A percentile compares a stretch with the other conserved stretches of the same genome.
These are phyloP conservation scores for Palythoa caribaeorum DNA, from an alignment of 92 coral and sea anemone genomes.

Conservation along the genomic window DNA sequence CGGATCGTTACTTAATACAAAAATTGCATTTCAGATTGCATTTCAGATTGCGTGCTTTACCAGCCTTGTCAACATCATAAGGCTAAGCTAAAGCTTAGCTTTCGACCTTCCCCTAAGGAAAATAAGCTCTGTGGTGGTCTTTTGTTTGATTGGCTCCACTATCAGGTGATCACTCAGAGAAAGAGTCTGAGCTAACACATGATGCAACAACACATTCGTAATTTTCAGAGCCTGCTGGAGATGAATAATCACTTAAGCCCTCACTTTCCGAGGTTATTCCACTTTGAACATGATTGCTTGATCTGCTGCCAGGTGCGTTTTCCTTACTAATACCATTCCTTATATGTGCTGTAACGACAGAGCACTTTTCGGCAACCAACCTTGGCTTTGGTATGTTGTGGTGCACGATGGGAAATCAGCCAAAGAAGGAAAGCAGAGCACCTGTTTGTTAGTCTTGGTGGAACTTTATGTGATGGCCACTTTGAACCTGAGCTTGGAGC, in stretches of 20 bases:
- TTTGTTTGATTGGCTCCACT: background rate
- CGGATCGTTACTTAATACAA: background rate
- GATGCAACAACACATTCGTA: background rate
- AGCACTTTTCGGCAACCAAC: no score
- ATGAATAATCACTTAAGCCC: background rate
- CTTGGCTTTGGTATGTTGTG: no score
- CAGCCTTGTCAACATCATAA: no score
- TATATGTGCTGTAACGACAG: no score
- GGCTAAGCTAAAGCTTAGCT: no score
- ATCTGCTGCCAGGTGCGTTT: background rate
- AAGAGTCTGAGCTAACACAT: background rate
- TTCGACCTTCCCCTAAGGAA: background rate
- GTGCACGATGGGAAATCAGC: no score
- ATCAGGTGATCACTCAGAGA: background rate
- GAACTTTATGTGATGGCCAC: background rate
- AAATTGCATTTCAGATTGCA: no score
- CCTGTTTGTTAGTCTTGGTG: slow-evolving; percentile 25
- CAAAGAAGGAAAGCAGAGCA: background rate
- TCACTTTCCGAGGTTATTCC: background rate
- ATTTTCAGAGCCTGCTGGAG: slow-evolving; percentile 1
- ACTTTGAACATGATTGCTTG: background rate
- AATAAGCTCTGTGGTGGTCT: background rate
- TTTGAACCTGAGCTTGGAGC: slow-evolving; percentile 11
- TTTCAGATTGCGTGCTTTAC: background rate
- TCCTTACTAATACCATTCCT: background rate